Base-by-base conservation (phyloP, 2,797 vertebrate species). In the Otus scops region DNA sequence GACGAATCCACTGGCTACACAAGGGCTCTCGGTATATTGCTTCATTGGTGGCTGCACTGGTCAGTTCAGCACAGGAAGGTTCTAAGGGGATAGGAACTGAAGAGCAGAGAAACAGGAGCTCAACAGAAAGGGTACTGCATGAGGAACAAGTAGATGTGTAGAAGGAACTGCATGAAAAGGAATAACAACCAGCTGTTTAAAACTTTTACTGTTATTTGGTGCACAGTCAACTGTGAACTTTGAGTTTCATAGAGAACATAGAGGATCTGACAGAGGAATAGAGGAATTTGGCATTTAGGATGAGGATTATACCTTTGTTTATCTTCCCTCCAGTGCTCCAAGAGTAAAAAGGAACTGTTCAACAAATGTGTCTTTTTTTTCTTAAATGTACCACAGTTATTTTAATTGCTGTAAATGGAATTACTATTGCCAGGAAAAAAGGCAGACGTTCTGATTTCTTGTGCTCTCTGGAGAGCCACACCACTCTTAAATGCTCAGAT, bases 361-460 rank as follows among this genome's bases (percentile, higher is more conserved):
- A 41, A 78, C 1, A 9, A 69, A 54, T 20, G 6, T 27, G 7
- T 32, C 6, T 10, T 36, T 20, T 23, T 41, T 32, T 50, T 10
- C 43, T 80, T 85, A 70, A 81, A 71, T 64, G 68, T 9, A 59
- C 41, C 12, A 75, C 1, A 5, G 22, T 83, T 59, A 48, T 27
- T 73, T 88, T 69, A 92, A 75, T 90, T 92, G 45, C 69, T 78
- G 65, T 75, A 90, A 90, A 86, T 86, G 41, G 47, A 92, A 78
- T 94, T 88, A 54, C 13, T 54, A 16, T 64, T 90, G 79, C 50
- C 76, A 78, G 68, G 71, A 64, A 79, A 82, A 89, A 57, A 64
- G 13, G 47, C 5, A 6, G 53, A 48, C 0, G 0, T 70, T 80
- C 60, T 74, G 13, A 88, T 93, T 89, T 61, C 43, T 78, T 61